phyloP scores from a whole-genome alignment of 2,113 vertebrate species.

The Ursus arctos region DNA sequence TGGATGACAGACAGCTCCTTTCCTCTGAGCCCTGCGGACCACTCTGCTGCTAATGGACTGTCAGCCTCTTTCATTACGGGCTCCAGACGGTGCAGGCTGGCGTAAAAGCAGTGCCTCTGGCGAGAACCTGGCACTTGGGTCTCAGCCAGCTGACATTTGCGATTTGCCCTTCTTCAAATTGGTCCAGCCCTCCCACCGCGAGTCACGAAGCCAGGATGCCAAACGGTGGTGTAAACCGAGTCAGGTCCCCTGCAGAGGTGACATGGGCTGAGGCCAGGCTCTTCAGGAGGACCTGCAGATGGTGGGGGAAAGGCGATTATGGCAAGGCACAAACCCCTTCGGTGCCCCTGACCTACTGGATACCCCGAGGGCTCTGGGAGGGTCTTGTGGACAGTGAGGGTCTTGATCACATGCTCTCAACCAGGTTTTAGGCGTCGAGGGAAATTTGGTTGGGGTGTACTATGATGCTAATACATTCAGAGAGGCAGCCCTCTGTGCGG shows the following conservation, averaged over 20 bases:
- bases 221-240: background rate
- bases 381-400: background rate
- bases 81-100: background rate
- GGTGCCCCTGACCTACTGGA: background rate
- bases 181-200: background rate
- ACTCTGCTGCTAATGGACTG: slow-evolving; percentile 56
- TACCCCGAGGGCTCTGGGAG: background rate
- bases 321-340: background rate
- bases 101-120: slow-evolving; percentile 24
- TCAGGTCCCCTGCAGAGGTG: background rate
- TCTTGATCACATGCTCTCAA: background rate
- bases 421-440: too few species aligned
- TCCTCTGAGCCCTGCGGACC: background rate
- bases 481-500: background rate
- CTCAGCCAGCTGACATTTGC: slow-evolving; percentile 60
- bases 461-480: background rate
- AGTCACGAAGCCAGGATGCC: background rate
- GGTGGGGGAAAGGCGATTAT: background rate
- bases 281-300: background rate
- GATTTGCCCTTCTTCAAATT: slow-evolving; percentile 37
- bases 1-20: slow-evolving; percentile 29
- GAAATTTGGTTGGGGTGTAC: background rate
- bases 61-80: slow-evolving; percentile 30
- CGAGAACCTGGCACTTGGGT: slow-evolving; percentile 30
- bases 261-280: background rate